Evolutionary conservation across 2,888 invertebrate species (phyloP).

Genomic region (Tipula confusa): DNA sequence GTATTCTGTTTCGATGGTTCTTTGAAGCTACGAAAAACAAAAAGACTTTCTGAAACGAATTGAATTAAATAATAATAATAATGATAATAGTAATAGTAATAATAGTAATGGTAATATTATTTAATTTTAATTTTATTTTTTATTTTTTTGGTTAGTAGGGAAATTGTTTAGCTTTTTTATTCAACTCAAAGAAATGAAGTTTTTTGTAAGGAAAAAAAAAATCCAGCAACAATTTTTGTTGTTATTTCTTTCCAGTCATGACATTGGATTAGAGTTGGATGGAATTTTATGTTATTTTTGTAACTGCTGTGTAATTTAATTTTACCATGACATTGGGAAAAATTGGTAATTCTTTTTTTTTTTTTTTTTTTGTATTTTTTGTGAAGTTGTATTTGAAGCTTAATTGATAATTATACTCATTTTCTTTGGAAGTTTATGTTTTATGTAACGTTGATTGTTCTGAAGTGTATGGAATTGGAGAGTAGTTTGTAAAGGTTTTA

Average conservation of each 20-base stretch:
- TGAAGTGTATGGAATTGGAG: neutral
- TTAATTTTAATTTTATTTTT: neutral
- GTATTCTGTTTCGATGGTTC: too few relatives aligned
- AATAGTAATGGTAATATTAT: neutral
- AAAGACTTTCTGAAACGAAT: neutral
- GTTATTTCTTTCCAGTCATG: neutral
- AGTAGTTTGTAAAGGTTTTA: neutral
- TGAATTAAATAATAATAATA: neutral
- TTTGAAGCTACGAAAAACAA: neutral
- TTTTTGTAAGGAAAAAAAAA: neutral
- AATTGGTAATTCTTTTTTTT: neutral
- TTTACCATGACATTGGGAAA: constrained; percentile 20
- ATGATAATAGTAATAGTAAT: neutral
- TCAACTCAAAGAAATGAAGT: neutral
- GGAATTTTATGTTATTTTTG: neutral
- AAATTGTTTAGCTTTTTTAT: neutral
- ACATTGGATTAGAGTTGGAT: constrained; percentile 20
- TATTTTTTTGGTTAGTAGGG: constrained; percentile 21
- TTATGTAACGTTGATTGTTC: neutral
- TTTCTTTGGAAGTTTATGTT: neutral
- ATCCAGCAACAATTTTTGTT: neutral
- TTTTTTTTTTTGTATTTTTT: neutral
- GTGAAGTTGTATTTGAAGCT: neutral
- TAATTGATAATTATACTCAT: constrained; percentile 5
- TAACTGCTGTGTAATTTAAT: constrained; percentile 4